phyloP scores from a whole-genome alignment of 2,113 vertebrate species.

The Polypterus bichir region DNA sequence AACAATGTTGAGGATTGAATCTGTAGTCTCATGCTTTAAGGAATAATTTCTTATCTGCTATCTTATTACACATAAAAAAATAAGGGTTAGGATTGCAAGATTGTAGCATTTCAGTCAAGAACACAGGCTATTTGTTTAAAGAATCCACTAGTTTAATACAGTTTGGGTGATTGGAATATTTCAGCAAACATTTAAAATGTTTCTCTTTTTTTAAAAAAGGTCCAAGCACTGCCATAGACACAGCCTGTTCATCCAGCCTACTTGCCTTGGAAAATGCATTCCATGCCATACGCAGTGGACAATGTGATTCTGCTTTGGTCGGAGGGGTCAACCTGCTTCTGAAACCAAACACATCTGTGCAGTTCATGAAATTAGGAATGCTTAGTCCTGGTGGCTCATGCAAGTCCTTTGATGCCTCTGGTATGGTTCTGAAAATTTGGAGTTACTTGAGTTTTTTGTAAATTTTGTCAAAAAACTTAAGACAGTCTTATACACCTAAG shows the following conservation, averaged over 20 bases:
- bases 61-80: no score
- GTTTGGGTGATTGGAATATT: no score
- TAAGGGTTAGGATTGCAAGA: no score
- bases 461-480: no score
- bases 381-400: conserved; percentile 76
- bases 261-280: conserved; percentile 74
- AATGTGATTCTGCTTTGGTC: conserved; percentile 69
- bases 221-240: conserved; percentile 82
- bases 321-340: conserved; percentile 79
- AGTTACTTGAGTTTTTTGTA: no score
- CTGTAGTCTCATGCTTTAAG: no score
- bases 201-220: conserved; percentile 43
- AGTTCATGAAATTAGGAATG: conserved; percentile 94
- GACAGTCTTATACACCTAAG: no score
- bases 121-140: no score
- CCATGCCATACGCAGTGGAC: conserved; percentile 64
- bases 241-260: conserved; percentile 88
- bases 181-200: background rate
- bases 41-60: no score
- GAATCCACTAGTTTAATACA: no score
- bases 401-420: conserved; percentile 74
- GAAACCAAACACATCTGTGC: conserved; percentile 87
- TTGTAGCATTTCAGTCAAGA: no score
- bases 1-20: no score
- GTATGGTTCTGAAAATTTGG: conserved; percentile 34